Evolutionary conservation across 2,113 vertebrate genomes (phyloP).

Genomic region (Myotis lucifugus): DNA sequence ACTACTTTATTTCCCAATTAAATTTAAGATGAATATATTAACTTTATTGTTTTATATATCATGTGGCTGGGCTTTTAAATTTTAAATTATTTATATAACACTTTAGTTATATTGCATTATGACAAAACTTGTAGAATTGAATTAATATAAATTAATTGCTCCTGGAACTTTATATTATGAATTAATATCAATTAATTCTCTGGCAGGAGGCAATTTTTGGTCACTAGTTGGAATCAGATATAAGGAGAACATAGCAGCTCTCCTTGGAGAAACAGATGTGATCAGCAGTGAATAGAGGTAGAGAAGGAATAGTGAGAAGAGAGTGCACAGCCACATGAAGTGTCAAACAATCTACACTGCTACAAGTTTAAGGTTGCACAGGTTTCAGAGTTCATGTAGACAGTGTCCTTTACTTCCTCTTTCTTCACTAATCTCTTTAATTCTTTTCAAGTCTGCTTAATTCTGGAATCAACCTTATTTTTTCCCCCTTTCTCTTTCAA

Average conservation of each 20-base stretch:
- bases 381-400: accelerated
- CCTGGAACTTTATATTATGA: neutral
- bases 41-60: neutral
- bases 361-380: neutral
- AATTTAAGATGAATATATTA: neutral
- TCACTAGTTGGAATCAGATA: neutral
- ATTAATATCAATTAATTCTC: neutral
- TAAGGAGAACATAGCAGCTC: neutral
- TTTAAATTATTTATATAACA: neutral
- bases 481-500: neutral
- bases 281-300: neutral
- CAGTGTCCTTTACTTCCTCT: neutral
- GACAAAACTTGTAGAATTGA: neutral
- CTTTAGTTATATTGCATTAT: neutral
- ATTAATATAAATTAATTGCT: neutral
- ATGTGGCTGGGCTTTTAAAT: neutral
- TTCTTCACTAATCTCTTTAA: neutral
- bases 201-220: neutral
- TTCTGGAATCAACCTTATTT: neutral
- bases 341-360: too few relatives aligned
- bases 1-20: neutral
- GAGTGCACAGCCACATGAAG: neutral
- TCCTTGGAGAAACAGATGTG: neutral
- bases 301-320: neutral
- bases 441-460: neutral